Evolutionary conservation across 2,113 vertebrate genomes (phyloP), one percentile per base, ranked within the genome.

Genomic region (Esox niger): DNA sequence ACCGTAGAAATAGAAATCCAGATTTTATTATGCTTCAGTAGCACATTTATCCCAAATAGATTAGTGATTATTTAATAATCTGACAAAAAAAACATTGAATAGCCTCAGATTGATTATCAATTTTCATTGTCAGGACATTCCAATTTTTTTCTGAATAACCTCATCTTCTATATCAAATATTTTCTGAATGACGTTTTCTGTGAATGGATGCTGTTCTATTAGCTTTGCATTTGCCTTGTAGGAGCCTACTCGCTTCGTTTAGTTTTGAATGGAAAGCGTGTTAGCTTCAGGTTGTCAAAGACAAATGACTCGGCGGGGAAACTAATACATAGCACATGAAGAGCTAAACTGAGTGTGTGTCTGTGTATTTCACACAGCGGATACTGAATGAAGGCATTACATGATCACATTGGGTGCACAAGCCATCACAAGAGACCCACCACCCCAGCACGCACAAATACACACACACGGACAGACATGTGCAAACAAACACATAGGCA

Each of bases 121-220:
- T 6, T 0, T 4, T 17, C 15, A n/a, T 52, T 17, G n/a, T n/a
- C 47, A 52, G 21, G n/a, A 52, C n/a, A 52, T 52, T 23, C 8
- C 8, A 6, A 9, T 1, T 15, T 52, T 52, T 11, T 52, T 52
- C 8, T 52, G 20, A 52, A 21, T 6, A 43, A 17, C 38, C 38
- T 43, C 38, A 43, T 17, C 38, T 43, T 10, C 38, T 38, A 13
- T 38, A 38, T 29, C 56, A 3, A 20, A 15, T 4, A 30, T 85
- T 85, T 79, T 80, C 74, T 86, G 80, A 78, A 73, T 81, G 81
- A 63, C 57, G 75, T 64, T 73, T 67, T 65, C 60, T 6, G 75
- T 76, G 69, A 84, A 84, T 76, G 67, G 77, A 25, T 66, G 68
- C 69, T 66, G 72, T 69, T 76, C 79, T 79, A 3, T 74, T 59